phyloP scores from a whole-genome alignment of 1,140 invertebrate genomes.

The Eriosoma lanigerum region DNA sequence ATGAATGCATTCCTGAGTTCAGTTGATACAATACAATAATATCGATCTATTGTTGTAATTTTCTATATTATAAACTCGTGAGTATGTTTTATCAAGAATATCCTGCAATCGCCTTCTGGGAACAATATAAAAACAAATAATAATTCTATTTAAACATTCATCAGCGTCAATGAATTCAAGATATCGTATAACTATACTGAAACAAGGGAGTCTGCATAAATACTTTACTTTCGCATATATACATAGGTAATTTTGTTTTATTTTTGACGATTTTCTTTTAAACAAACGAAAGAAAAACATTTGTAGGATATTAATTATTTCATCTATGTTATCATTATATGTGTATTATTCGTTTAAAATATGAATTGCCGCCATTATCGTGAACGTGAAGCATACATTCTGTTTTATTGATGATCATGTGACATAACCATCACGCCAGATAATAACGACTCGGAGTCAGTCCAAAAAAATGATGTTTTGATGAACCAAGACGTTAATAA shows the following conservation, averaged over 20 bases:
- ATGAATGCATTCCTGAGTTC: neutral
- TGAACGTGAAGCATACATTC: neutral
- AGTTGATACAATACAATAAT: neutral
- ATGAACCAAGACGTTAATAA: constrained; percentile 22
- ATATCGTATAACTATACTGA: neutral
- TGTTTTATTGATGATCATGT: constrained; percentile 6
- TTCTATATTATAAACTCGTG: neutral
- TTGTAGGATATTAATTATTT: too few relatives aligned
- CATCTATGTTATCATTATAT: too few relatives aligned
- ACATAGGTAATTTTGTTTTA: neutral
- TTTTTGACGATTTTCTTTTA: neutral
- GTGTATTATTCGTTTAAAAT: too few relatives aligned
- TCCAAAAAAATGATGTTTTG: constrained; percentile 11
- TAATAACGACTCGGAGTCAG: constrained; percentile 13
- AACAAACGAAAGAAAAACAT: neutral
- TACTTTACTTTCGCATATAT: neutral
- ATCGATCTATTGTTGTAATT: neutral
- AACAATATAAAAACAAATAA: neutral
- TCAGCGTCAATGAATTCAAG: neutral
- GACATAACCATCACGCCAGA: constrained; percentile 31
- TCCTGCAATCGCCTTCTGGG: neutral
- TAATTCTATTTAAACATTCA: neutral
- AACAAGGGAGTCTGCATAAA: neutral
- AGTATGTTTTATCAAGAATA: too few relatives aligned
- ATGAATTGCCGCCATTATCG: neutral